Base-by-base conservation (phyloP, 1,140 invertebrate species). In the Musca vetustissima region DNA sequence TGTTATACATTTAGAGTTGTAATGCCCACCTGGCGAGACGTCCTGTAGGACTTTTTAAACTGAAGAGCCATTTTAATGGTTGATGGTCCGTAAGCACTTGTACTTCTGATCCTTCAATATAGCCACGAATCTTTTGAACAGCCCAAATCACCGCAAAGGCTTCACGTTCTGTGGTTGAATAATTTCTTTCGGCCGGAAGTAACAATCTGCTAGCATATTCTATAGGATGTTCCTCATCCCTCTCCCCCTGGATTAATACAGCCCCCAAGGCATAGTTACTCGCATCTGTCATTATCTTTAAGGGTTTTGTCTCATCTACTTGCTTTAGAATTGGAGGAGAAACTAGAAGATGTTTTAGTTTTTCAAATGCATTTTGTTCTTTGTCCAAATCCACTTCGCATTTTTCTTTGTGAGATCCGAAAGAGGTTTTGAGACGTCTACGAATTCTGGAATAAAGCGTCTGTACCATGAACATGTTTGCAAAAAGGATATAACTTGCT, bases 71-170 rank as follows among this genome's bases (percentile, higher is more conserved):
- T n/a, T n/a, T n/a, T n/a, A n/a, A n/a, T n/a, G n/a, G n/a, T n/a
- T n/a, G n/a, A n/a, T 88, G 86, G 69, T 88, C 85, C 0, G 83
- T 85, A 47, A 78, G 61, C 1, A 86, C 75, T 0, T 28, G 77
- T 52, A 86, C 76, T 70, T 47, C 66, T 4, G 47, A 71, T 13
- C 81, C 82, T 61, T 83, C 78, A 13, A 82, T 70, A 48, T 83
- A 84, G 0, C 74, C 73, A 64, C 79, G 28, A 52, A 85, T 86
- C n/a, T 83, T 76, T 21, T 79, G 69, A 1, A 87, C 72, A 0
- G 83, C 84, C 77, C 79, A 85, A 2, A 87, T 72, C 2, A 87
- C 74, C 0, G 85, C 85, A 1, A 87, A 71, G 21, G 79, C 80
- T 76, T 87, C 85, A 53, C 78, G 70, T 70, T 87, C 85, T 0